Evolutionary conservation across 2,888 invertebrate species (phyloP).

Genomic region (Drosophila testacea): DNA sequence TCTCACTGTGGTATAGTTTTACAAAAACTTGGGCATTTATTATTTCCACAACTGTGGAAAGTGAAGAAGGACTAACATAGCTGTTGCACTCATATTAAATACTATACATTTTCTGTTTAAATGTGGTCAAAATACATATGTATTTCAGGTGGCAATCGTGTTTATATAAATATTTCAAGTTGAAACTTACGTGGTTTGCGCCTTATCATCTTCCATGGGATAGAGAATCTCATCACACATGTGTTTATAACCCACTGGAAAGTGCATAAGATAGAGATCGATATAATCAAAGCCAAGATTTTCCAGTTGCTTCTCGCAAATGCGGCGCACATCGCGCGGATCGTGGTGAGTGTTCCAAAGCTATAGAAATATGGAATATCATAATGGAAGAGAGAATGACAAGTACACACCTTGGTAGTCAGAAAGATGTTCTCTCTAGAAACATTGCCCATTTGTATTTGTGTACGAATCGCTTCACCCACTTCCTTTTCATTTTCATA

Average conservation of each 20-base stretch:
- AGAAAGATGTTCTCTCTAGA: slow-evolving; percentile 84
- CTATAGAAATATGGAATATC: slow-evolving; percentile 14
- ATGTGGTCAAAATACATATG: no score
- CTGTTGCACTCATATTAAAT: no score
- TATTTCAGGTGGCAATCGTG: neutral
- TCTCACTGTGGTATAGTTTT: no score
- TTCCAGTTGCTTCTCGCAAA: slow-evolving; percentile 88
- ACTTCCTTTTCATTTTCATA: slow-evolving; percentile 86
- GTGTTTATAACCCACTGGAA: slow-evolving; percentile 89
- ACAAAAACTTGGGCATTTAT: no score
- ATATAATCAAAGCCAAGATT: slow-evolving; percentile 90
- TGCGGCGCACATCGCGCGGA: slow-evolving; percentile 88
- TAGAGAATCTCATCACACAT: slow-evolving; percentile 84
- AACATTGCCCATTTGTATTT: slow-evolving; percentile 84
- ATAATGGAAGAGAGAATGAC: neutral
- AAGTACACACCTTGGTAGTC: slow-evolving; percentile 74
- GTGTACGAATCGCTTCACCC: slow-evolving; percentile 84
- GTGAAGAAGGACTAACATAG: no score
- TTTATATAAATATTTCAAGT: neutral
- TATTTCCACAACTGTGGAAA: no score
- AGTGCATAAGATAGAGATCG: slow-evolving; percentile 93
- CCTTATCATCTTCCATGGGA: slow-evolving; percentile 25
- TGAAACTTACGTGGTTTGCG: slow-evolving; percentile 47
- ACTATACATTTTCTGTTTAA: neutral
- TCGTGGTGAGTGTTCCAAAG: slow-evolving; percentile 86